A percentile compares a stretch with the other conserved stretches of the same genome.
Evolutionary conservation across 1,140 invertebrate genomes (phyloP).

Genomic region (Drosophila jambulina): DNA sequence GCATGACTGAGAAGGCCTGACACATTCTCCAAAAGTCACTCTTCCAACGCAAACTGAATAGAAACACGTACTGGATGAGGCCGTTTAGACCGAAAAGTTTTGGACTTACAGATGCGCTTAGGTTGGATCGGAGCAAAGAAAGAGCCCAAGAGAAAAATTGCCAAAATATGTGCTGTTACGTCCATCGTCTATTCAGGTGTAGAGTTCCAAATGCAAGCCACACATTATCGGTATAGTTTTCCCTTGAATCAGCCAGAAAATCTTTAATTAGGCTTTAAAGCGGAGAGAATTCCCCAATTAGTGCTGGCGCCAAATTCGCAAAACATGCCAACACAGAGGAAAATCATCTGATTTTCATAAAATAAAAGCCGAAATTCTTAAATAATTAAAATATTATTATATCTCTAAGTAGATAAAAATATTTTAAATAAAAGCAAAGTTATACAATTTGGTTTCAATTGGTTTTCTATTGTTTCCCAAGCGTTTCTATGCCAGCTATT

Average conservation of each 20-base stretch:
- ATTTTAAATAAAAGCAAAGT: too few species aligned
- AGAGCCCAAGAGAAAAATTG: not conserved
- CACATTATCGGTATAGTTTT: not conserved
- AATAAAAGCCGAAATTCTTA: too few species aligned
- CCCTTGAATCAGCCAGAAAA: not conserved
- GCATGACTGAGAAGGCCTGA: not conserved
- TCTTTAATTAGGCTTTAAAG: not conserved
- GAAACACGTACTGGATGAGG: not conserved
- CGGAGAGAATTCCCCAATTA: not conserved
- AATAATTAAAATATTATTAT: too few species aligned
- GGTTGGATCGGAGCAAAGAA: not conserved
- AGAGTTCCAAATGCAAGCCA: not conserved
- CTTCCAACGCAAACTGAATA: not conserved
- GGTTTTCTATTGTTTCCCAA: too few species aligned
- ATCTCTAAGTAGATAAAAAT: too few species aligned
- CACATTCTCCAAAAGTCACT: not conserved
- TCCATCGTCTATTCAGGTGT: not conserved
- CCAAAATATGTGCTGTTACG: not conserved
- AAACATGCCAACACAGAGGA: too few species aligned
- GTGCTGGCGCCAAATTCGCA: not conserved
- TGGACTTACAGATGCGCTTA: constrained; percentile 4
- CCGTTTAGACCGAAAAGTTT: not conserved
- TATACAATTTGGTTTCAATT: too few species aligned
- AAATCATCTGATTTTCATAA: too few species aligned
- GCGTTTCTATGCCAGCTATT: too few species aligned